phyloP scores from a whole-genome alignment of 2,113 vertebrate species.

The Falco punctatus region DNA sequence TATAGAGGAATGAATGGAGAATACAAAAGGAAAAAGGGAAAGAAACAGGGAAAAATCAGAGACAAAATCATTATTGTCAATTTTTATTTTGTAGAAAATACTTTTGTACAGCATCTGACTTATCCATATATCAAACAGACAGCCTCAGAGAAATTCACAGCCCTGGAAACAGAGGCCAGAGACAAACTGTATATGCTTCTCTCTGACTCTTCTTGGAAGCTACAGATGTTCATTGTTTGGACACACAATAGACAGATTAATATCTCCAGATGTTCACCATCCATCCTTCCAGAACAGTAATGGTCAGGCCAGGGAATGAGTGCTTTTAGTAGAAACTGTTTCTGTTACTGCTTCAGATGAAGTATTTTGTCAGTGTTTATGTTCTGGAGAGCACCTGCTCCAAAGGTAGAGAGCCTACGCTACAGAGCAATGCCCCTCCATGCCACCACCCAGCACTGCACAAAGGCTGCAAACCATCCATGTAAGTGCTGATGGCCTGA shows the following conservation, averaged over 20 bases:
- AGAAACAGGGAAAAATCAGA: background rate
- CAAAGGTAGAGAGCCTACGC: background rate
- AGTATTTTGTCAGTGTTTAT: background rate
- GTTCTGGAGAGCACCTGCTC: background rate
- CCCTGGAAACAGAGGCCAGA: background rate
- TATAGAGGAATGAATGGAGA: background rate
- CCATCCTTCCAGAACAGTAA: background rate
- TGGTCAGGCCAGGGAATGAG: background rate
- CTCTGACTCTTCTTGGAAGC: background rate
- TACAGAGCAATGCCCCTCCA: background rate
- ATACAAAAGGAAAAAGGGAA: background rate
- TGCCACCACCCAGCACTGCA: background rate
- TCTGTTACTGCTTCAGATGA: background rate
- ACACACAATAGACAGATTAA: background rate
- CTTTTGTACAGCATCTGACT: conserved; percentile 34
- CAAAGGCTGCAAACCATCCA: background rate
- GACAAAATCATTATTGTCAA: background rate
- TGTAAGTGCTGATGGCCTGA: background rate
- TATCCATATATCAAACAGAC: background rate
- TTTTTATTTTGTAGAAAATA: conserved; percentile 53
- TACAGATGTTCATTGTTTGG: background rate
- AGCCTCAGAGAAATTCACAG: background rate
- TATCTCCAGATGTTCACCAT: conserved; percentile 12
- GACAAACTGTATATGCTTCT: background rate
- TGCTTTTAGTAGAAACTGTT: background rate